Conservation (phyloP, 2,888 invertebrate species). For the Acrocyrtus sp. region DNA sequence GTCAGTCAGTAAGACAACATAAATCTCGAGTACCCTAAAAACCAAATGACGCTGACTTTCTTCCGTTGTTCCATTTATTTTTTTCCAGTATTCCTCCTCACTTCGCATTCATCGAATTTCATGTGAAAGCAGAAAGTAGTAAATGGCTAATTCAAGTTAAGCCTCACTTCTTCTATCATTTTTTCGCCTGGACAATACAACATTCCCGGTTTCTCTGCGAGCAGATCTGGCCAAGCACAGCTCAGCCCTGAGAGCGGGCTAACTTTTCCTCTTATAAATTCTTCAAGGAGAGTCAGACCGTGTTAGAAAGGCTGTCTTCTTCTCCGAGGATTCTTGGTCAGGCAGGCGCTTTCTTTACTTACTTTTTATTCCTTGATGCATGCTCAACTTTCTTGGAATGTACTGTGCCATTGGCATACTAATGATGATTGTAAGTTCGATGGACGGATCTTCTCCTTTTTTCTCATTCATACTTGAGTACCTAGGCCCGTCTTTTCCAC, state of each 20-base stretch:
- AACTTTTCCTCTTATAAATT: conserved; percentile 1
- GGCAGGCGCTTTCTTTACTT: conserved; percentile 29
- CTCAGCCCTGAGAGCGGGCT: no score
- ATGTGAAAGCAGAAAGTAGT: conserved; percentile 33
- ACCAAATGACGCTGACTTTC: conserved; percentile 27
- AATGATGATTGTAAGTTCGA: conserved; percentile 15
- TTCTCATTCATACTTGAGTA: not conserved
- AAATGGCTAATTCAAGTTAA: conserved; percentile 43
- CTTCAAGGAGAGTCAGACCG: conserved; percentile 14
- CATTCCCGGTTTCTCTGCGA: not conserved
- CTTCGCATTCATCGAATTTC: conserved; percentile 28
- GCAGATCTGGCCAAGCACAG: no score
- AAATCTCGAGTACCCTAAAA: conserved; percentile 22
- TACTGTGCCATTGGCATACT: conserved; percentile 36
- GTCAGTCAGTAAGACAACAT: conserved; percentile 33
- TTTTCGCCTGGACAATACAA: not conserved
- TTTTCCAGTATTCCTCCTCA: not conserved
- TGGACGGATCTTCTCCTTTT: no score
- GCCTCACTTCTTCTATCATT: conserved; percentile 26
- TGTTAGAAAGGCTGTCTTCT: conserved; percentile 10
- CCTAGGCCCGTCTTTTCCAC: no score
- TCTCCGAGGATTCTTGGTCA: conserved; percentile 32
- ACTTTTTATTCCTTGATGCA: conserved; percentile 34
- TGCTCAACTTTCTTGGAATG: conserved; percentile 36
- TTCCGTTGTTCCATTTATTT: conserved; percentile 1